Evolutionary conservation across 1,140 invertebrate species (phyloP), one percentile per base, ranked within the genome.

Genomic region (Paralvinella palmiformis): DNA sequence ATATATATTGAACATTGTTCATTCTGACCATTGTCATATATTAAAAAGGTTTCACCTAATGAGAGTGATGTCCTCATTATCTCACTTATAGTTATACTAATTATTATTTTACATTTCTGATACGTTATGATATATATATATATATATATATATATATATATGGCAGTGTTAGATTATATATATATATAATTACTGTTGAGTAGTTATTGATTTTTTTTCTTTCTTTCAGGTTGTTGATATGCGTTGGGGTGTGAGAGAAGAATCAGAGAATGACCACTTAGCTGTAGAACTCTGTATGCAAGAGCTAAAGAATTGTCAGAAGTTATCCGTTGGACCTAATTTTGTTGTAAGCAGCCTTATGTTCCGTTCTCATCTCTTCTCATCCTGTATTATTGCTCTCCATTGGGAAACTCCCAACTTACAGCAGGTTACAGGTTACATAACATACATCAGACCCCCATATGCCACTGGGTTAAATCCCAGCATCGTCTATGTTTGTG

Each of bases 201-300:
- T 15, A 44, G 37, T n/a, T 44, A 15, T n/a, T 57, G 27, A 31
- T 3, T 57, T 22, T 57, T 31, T 57, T 4, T 15, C n/a, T 15
- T 60, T 63, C 15, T 65, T 65, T 1, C 22, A 65, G 64, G n/a
- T 64, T 53, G 59, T 63, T 3, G 66, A 68, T 48, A 64, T 68
- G 66, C 32, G 66, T 41, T 68, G 66, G 66, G 66, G 66, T 17
- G 64, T 68, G 5, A 35, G 56, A 36, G 31, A 65, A 62, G 66
- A 68, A 37, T 37, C 55, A 13, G 36, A 36, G 17, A 29, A 52
- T 22, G 59, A 55, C 50, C 35, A 52, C n/a, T 63, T 45, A 22
- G 29, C 57, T 50, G 22, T 59, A 29, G 13, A 55, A 31, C 22
- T 56, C 22, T 64, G 58, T 50, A 4, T 53, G 17, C 48, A 62